Conservation (phyloP, 2,113 vertebrate species). For the Plotosus lineatus region DNA sequence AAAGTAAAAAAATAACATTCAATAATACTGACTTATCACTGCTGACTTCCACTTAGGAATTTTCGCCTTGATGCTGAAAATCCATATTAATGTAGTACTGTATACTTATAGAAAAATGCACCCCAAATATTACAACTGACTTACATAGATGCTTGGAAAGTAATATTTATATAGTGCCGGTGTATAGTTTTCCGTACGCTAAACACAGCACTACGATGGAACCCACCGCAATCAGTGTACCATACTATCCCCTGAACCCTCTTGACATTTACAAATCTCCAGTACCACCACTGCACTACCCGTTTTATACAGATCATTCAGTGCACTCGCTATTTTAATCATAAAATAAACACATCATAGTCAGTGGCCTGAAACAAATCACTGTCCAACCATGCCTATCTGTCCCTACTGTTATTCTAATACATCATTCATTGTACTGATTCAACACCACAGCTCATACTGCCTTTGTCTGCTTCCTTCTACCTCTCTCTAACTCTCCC, state of each 20-base stretch:
- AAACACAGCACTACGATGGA: not conserved
- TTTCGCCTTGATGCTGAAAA: not conserved
- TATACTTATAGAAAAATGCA: not conserved
- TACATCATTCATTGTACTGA: not conserved
- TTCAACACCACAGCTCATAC: not conserved
- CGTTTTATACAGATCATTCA: conserved; percentile 17
- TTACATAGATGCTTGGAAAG: not conserved
- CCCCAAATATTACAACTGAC: not conserved
- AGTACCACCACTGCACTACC: not conserved
- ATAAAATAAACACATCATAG: conserved; percentile 35
- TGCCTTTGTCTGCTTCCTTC: not conserved
- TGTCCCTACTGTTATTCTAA: conserved; percentile 15
- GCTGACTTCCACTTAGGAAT: not conserved
- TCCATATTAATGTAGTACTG: too few species aligned
- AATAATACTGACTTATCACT: not conserved
- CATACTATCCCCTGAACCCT: not conserved
- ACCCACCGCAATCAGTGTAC: not conserved
- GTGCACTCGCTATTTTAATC: conserved; percentile 32
- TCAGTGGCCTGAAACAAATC: conserved; percentile 24
- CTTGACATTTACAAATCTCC: conserved; percentile 32
- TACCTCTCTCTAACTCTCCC: not conserved
- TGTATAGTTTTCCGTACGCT: not conserved
- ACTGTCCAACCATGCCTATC: conserved; percentile 4
- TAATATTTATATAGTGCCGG: not conserved
- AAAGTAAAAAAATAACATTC: not conserved